Conservation (phyloP, 2,888 invertebrate species). For the Petrolisthes manimaculis region DNA sequence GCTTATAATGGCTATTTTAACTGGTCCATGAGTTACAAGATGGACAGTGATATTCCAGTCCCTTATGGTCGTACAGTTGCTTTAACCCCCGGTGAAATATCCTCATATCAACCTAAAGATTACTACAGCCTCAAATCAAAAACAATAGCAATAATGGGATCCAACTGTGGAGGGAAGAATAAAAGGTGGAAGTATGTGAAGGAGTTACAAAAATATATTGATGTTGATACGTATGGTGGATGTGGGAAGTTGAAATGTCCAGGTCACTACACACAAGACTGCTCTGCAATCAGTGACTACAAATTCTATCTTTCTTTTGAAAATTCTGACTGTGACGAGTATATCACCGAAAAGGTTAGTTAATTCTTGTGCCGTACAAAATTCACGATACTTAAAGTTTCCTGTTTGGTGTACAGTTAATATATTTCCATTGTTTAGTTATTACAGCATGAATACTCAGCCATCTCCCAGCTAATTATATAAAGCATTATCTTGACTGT, state of each 20-base stretch:
- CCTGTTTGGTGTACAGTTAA: no score
- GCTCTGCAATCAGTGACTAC: conserved; percentile 74
- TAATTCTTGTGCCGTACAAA: background rate
- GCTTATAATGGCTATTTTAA: conserved; percentile 76
- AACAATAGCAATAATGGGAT: conserved; percentile 67
- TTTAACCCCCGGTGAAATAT: conserved; percentile 25
- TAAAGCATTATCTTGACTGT: no score
- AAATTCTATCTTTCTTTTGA: conserved; percentile 81
- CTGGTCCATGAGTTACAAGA: conserved; percentile 73
- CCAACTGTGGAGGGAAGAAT: conserved; percentile 69
- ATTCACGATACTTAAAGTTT: background rate
- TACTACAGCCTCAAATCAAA: conserved; percentile 64
- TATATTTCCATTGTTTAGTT: no score
- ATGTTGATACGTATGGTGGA: conserved; percentile 69
- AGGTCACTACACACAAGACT: conserved; percentile 77
- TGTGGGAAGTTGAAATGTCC: conserved; percentile 69
- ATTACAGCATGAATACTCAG: no score
- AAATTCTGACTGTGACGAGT: conserved; percentile 79
- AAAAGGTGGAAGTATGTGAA: conserved; percentile 68
- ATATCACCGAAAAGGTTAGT: conserved; percentile 78
- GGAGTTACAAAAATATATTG: conserved; percentile 68
- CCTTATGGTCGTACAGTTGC: conserved; percentile 69
- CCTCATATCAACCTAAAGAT: conserved; percentile 33
- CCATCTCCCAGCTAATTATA: no score
- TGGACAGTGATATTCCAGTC: conserved; percentile 70